Base-by-base conservation (phyloP, 2,797 vertebrate genomes). In the Eleutherodactylus coqui region DNA sequence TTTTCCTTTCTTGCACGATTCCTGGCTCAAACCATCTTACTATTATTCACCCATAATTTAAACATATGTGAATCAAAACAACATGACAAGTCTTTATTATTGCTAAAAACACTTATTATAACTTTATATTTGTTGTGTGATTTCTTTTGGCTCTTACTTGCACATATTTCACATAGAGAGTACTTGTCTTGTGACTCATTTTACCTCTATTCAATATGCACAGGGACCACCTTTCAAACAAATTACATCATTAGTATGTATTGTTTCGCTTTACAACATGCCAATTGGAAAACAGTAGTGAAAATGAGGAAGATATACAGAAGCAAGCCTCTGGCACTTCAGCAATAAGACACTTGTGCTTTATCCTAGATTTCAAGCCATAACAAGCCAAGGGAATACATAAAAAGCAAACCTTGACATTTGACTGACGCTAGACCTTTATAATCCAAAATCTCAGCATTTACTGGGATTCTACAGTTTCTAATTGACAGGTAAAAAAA, bases 31-130 rank as follows among this genome's bases (percentile, higher is more conserved):
- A n/a, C 36, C 36, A 13, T 38, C 32, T 51, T 43, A 11, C 21
- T 83, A 64, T 62, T 60, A 62, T 69, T 32, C 36, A n/a, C 77
- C 38, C 67, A 47, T 73, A 55, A 70, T 51, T 82, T 60, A 70
- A 60, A 78, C 49, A 87, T 83, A 72, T 75, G 67, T 69, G 32
- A 34, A 62, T 60, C 51, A 69, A 27, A 83, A 64, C 41, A 79
- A 62, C 64, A 49, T 36, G 13, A 62, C 14, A 24, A 58, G 34
- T 47, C 43, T 79, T 83, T 55, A 11, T 64, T 82, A 76, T 64
- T 49, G n/a, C 21, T 45, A 73, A 60, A 77, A 70, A 62, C 45
- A 58, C n/a, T 69, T 82, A 67, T 70, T 67, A n/a, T 58, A 47
- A 75, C 34, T 27, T 64, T 64, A 38, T 36, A 29, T 86, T 47